Base-by-base conservation (phyloP, 2,888 invertebrate genomes). In the Heliconius erato region DNA sequence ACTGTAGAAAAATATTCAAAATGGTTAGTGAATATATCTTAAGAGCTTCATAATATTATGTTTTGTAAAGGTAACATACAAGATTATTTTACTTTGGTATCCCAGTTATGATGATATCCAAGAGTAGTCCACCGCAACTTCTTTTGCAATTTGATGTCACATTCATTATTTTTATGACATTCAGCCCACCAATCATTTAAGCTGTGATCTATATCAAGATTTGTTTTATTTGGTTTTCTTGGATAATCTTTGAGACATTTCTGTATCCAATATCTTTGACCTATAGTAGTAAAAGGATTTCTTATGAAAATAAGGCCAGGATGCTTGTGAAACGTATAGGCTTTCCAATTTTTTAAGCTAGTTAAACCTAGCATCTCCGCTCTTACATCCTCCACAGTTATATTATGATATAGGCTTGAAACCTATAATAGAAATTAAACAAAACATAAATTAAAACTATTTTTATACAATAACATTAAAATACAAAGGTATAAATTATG, bases 71-170 rank as follows among this genome's bases (percentile, higher is more conserved):
- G n/a, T 54, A 82, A 80, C 81, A 68, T 86, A 87, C 87, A 89
- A 88, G 87, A 88, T 87, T 85, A 86, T 89, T 93, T 95, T 94
- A 98, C 97, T 96, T 99, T 99, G 80, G 98, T 98, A 89, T 99
- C 97, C 99, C 99, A 99, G 92, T 99, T 97, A 93, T 99, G 99
- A 94, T 99, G 99, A 91, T 99, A 99, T 23, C 99, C 99, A 63
- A 99, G 93, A 0, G 99, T 99, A 1, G 98, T 97, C 99, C 99
- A 99, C 88, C 99, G 96, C 87, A 99, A 92, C 83, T 96, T 95
- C 84, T 93, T 95, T 83, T 91, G 88, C 87, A 96, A 84, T 86
- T 90, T 87, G 88, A 92, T 89, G 88, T 95, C 86, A 91, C 92
- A 87, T 87, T 91, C 85, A 49, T 89, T 91, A 89, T 91, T 94